Evolutionary conservation across 2,113 vertebrate species (phyloP).

Genomic region (Pholis gunnellus): DNA sequence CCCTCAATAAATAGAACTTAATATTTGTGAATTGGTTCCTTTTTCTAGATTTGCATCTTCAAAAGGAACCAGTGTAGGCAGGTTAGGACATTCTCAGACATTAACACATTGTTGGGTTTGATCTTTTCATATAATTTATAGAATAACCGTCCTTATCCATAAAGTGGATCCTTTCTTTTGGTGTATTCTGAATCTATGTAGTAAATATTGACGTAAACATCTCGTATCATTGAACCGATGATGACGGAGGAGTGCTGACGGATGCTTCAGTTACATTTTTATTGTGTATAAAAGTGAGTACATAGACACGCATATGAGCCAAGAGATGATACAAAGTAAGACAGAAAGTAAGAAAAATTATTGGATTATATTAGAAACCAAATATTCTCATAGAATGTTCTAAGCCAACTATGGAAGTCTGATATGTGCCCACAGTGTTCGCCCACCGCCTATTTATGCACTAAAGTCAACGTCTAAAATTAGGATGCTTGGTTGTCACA

Average conservation of each 20-base stretch:
- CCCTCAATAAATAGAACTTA: neutral
- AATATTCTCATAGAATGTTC: neutral
- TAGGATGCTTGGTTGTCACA: neutral
- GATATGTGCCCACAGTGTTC: neutral
- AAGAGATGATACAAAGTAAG: no score
- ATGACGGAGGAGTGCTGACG: neutral
- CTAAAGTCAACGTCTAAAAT: neutral
- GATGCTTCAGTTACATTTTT: no score
- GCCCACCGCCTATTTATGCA: neutral
- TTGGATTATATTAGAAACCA: neutral
- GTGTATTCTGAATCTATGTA: neutral
- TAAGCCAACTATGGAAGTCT: neutral
- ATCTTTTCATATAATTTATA: neutral
- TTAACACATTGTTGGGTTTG: neutral
- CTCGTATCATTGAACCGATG: neutral
- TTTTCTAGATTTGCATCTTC: no score
- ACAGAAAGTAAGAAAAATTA: neutral
- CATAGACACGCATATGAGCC: no score
- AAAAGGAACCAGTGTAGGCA: neutral
- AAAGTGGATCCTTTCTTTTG: neutral
- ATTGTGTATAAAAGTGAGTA: no score
- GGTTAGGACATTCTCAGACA: neutral
- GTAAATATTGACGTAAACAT: neutral
- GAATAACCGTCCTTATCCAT: neutral
- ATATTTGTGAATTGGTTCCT: neutral